These are phyloP conservation scores for Operophtera brumata DNA, from an alignment of 2,888 invertebrate genomes.

Conservation along the genomic window DNA sequence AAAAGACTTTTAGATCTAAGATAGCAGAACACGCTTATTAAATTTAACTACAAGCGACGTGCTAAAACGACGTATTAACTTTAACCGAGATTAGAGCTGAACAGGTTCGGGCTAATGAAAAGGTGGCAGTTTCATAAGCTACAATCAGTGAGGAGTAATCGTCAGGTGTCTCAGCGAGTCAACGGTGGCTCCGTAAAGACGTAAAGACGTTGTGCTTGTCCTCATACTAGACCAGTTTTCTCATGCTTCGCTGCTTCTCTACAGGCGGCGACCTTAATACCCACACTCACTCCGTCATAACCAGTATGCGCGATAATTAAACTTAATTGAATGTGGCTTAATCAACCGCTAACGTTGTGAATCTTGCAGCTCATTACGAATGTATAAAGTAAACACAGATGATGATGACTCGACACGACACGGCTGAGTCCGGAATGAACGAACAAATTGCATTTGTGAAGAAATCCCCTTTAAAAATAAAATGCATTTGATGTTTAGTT, in stretches of 20 bases:
- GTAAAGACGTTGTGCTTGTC: conserved; percentile 27
- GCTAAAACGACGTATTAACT: conserved; percentile 28
- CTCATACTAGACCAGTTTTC: conserved; percentile 48
- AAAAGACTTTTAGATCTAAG: conserved; percentile 6
- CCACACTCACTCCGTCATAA: conserved; percentile 40
- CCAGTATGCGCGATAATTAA: conserved; percentile 44
- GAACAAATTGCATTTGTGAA: conserved; percentile 52
- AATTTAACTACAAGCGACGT: conserved; percentile 16
- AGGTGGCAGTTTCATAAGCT: conserved; percentile 40
- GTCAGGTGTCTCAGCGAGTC: conserved; percentile 43
- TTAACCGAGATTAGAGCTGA: conserved; percentile 30
- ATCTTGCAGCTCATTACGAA: conserved; percentile 35
- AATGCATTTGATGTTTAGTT: conserved; percentile 59
- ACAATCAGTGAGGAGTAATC: conserved; percentile 52
- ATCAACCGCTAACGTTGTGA: conserved; percentile 36
- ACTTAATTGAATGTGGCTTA: conserved; percentile 41
- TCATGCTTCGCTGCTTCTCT: conserved; percentile 43
- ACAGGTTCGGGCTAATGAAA: conserved; percentile 47
- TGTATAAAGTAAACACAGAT: conserved; percentile 23
- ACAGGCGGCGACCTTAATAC: conserved; percentile 33
- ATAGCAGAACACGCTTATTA: conserved; percentile 15
- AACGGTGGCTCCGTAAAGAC: conserved; percentile 25
- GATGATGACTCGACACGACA: conserved; percentile 27
- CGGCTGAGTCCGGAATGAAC: conserved; percentile 19
- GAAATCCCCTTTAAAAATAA: conserved; percentile 55